phyloP scores from a whole-genome alignment of 2,113 vertebrate genomes.

The Pongo pygmaeus region DNA sequence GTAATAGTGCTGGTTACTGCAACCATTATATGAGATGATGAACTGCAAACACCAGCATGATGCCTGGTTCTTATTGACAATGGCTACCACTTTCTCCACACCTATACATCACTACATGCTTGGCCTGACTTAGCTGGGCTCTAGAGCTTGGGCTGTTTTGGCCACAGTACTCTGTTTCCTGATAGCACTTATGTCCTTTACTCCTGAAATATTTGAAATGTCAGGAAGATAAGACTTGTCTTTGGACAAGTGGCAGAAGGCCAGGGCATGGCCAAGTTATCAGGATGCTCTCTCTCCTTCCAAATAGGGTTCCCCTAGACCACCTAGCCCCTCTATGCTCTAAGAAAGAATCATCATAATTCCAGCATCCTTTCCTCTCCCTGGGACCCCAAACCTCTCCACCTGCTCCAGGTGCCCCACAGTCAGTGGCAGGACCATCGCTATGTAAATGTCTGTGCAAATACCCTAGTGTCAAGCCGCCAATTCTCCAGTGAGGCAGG shows the following conservation, averaged over 20 bases:
- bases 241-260: neutral
- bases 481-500: neutral
- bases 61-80: neutral
- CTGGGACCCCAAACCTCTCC: neutral
- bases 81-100: neutral
- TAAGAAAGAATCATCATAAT: neutral
- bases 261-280: neutral
- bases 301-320: no score
- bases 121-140: neutral
- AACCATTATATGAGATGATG: neutral
- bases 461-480: neutral
- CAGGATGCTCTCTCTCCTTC: neutral
- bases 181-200: neutral
- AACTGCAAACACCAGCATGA: rapidly evolving
- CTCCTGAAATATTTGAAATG: neutral
- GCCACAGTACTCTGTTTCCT: neutral
- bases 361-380: neutral
- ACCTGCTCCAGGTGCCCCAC: neutral
- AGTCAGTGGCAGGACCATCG: neutral
- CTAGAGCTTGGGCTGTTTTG: neutral
- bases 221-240: neutral
- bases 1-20: rapidly evolving
- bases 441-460: constrained; percentile 74
- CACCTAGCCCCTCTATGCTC: neutral
- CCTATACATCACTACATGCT: rapidly evolving